Evolutionary conservation across 2,888 invertebrate genomes (phyloP).

Genomic region (Epicampocera succincta): DNA sequence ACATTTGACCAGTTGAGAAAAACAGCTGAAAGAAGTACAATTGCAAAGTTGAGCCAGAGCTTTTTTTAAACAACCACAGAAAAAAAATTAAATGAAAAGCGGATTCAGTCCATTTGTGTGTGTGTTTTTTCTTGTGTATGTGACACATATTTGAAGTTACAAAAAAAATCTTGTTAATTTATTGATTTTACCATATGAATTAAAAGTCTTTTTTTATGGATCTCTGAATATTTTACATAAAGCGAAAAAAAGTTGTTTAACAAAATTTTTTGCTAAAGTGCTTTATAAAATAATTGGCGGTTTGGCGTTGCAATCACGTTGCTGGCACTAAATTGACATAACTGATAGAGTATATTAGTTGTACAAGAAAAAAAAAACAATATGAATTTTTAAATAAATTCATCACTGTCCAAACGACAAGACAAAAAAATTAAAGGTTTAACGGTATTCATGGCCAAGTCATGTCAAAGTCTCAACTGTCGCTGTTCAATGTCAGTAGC

Average conservation of each 20-base stretch:
- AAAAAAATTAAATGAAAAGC: background rate
- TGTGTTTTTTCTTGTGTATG: conserved; percentile 16
- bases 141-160: conserved; percentile 33
- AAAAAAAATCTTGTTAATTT: conserved; percentile 31
- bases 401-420: no score
- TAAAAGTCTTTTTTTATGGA: conserved; percentile 39
- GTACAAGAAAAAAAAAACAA: background rate
- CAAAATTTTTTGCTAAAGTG: background rate
- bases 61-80: background rate
- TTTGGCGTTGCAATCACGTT: conserved; percentile 13
- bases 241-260: background rate
- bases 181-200: conserved; percentile 49
- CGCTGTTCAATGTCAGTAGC: no score
- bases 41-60: conserved; percentile 16
- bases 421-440: no score
- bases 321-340: background rate
- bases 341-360: background rate
- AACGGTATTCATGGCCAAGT: no score
- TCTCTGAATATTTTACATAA: conserved; percentile 35
- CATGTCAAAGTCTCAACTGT: no score
- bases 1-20: background rate
- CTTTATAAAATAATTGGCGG: background rate
- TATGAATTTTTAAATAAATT: background rate
- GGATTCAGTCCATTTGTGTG: no score
- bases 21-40: background rate